Base-by-base conservation (phyloP, 1,140 invertebrate species). In the Nasonia longicornis region DNA sequence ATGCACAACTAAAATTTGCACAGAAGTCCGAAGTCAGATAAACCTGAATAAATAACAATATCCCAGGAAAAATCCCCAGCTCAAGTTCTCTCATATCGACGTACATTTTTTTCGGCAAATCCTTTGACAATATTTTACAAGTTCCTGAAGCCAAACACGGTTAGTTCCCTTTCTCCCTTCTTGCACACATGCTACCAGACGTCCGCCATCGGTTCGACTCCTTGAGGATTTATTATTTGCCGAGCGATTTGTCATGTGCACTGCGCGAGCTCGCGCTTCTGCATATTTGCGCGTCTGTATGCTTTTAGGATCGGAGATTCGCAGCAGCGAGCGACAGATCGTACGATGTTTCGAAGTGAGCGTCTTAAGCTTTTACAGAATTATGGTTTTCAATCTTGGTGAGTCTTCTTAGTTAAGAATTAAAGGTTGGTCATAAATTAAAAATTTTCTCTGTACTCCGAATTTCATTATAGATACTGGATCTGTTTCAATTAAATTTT, bases 141-240 rank as follows among this genome's bases (percentile, higher is more conserved):
- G 48, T 64, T 42, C 42, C 64, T 72, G 8, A 26, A 7, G 8
- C 67, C 42, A 75, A 76, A 81, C 63, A 81, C 16, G 16, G 4
- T 22, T 14, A 42, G 6, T 74, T 29, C 35, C n/a, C 20, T 67
- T 31, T n/a, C n/a, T 69, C 20, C 38, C 52, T 48, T 73, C 2
- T 48, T 8, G 16, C 20, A 22, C 38, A 48, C 38, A 35, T 14
- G 35, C 11, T 29, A 67, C 26, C 48, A 26, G 20, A 1, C 63
- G 31, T 22, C 3, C 3, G 63, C 22, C 10, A 31, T n/a, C 78
- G 16, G 31, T 48, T 79, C 22, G n/a, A 11, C 64, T 73, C 42
- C 58, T 63, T 69, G 31, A 63, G 70, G 70, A 84, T 84, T 84
- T 84, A 84, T 84, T 84, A 82, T 84, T 82, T 78, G 81, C 58